phyloP scores from a whole-genome alignment of 2,113 vertebrate genomes.

The Pogonocichla stellata region DNA sequence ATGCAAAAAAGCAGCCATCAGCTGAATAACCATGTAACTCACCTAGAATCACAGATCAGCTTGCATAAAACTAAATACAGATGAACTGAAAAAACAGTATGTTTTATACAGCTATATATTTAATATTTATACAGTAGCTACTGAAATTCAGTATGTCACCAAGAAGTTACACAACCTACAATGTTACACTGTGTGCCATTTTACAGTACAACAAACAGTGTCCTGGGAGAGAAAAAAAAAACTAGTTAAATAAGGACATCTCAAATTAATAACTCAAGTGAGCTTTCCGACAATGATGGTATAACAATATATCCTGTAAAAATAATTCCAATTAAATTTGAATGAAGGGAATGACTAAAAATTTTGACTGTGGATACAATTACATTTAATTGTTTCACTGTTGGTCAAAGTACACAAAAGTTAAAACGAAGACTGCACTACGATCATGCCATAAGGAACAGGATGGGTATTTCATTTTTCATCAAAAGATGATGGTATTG shows the following conservation, averaged over 20 bases:
- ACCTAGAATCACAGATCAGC: background rate
- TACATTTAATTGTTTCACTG: background rate
- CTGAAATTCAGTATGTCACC: background rate
- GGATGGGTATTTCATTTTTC: background rate
- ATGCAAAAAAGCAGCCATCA: background rate
- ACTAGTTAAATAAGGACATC: background rate
- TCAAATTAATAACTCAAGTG: background rate
- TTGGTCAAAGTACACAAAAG: background rate
- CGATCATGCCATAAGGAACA: accelerated
- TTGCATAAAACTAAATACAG: background rate
- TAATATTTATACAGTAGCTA: background rate
- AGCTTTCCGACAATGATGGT: background rate
- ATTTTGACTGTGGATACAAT: background rate
- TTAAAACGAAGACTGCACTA: background rate
- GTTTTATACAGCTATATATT: background rate
- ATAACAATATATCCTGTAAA: background rate
- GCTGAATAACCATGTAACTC: background rate
- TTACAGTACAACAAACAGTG: background rate
- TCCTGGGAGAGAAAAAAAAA: background rate
- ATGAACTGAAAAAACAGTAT: background rate
- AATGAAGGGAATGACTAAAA: background rate
- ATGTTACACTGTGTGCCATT: background rate
- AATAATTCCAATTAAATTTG: background rate
- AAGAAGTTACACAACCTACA: background rate
- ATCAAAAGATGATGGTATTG: background rate